Evolutionary conservation across 2,797 vertebrate species (phyloP).

Genomic region (Amniataba percoides): DNA sequence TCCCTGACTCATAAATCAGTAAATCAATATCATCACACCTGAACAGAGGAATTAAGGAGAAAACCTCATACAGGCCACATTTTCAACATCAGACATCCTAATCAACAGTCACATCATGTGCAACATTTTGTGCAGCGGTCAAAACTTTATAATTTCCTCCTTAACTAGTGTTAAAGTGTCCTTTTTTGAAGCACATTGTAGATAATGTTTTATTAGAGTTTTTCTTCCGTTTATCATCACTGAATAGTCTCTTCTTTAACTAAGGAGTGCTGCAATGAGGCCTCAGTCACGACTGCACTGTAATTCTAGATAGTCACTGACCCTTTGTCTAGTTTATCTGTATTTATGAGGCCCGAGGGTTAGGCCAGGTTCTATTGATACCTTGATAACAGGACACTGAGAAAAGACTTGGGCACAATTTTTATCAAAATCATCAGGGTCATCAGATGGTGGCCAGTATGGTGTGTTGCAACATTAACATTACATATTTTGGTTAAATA

Average conservation of each 20-base stretch:
- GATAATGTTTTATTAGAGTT: too few relatives aligned
- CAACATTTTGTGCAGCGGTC: not conserved
- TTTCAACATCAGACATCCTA: not conserved
- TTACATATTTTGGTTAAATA: too few relatives aligned
- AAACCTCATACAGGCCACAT: not conserved
- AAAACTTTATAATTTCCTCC: not conserved
- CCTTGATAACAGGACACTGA: conserved; percentile 5
- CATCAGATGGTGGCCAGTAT: too few relatives aligned
- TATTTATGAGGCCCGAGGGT: too few relatives aligned
- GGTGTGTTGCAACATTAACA: too few relatives aligned
- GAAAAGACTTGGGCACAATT: not conserved
- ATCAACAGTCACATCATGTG: not conserved
- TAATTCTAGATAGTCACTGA: too few relatives aligned
- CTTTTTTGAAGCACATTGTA: not conserved
- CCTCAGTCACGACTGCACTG: not conserved
- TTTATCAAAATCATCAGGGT: too few relatives aligned
- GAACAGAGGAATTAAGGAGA: not conserved
- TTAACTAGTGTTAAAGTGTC: not conserved
- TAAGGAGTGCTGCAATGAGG: not conserved
- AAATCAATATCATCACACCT: not conserved
- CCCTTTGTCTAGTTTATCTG: too few relatives aligned
- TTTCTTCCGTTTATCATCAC: too few relatives aligned
- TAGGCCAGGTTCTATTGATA: not conserved
- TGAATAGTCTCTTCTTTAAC: too few relatives aligned
- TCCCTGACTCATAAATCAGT: not conserved